Base-by-base conservation (phyloP, 2,797 vertebrate genomes). In the Todus mexicanus region DNA sequence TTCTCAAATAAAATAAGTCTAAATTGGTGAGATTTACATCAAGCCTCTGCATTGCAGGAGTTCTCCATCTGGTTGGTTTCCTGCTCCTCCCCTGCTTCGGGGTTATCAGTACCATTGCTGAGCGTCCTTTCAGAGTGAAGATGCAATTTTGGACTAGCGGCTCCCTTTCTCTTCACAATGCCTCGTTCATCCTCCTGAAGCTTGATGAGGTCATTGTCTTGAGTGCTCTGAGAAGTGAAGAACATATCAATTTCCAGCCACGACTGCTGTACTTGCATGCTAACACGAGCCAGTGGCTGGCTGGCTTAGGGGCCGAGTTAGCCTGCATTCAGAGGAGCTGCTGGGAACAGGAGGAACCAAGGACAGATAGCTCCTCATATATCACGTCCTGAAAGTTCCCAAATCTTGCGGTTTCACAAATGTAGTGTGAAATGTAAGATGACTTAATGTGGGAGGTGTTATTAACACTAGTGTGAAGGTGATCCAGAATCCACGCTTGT, bases 241-340 rank as follows among this genome's bases (percentile, higher is more conserved):
- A 68, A 50, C 63, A 29, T 45, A 87, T 5, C 27, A 7, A 29
- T 74, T 65, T 37, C 26, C 89, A 89, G 81, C 60, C 48, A n/a
- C 0, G 0, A 18, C 57, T 43, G 60, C 81, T 38, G 68, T 38
- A 48, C 65, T 48, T 47, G 87, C 76, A 87, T 72, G 47, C 54
- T 77, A 69, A 95, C 26, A 42, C 15, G 20, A 51, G 57, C 12
- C 59, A 16, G 20, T 1, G 26, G n/a, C 56, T 42, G n/a, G 15
- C 61, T 82, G 57, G 7, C 27, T 40, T 37, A 12, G 33, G 50
- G 54, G 38, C 31, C n/a, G 48, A 0, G 2, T 7, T 27, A 37
- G 20, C 59, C n/a, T 43, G 6, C 0, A 1, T 19, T n/a, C 6
- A 0, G 17, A 43, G 47, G 45, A 91, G 53, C 14, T 0, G 0